Percentiles rank a stretch among this genome's conserved stretches.
Evolutionary conservation across 2,113 vertebrate species (phyloP).

Genomic region (Sylvietta virens): DNA sequence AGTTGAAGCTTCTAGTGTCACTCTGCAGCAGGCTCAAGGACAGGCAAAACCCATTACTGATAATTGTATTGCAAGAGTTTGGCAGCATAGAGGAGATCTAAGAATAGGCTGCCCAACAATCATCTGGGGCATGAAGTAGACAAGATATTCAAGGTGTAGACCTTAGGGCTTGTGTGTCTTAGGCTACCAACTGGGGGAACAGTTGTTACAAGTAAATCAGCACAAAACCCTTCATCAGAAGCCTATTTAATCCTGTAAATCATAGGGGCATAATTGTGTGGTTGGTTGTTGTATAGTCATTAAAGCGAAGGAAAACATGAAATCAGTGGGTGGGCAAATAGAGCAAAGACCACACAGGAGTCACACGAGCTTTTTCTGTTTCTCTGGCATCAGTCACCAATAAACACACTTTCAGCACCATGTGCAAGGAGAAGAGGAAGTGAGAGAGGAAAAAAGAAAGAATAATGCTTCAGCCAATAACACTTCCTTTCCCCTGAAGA

Average conservation of each 20-base stretch:
- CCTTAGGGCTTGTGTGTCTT: background rate
- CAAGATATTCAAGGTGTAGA: background rate
- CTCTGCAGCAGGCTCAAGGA: conserved; percentile 31
- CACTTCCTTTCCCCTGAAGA: background rate
- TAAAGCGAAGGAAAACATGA: background rate
- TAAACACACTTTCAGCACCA: background rate
- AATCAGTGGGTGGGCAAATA: background rate
- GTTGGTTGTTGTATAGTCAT: background rate
- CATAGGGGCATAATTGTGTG: background rate
- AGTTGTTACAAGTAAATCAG: background rate
- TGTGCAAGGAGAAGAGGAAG: background rate
- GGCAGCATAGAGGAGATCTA: background rate
- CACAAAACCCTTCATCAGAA: background rate
- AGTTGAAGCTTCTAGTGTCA: background rate
- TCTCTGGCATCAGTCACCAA: background rate
- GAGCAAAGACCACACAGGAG: background rate
- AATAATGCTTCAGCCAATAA: background rate
- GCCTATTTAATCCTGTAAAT: background rate
- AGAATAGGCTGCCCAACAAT: background rate
- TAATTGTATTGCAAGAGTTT: background rate
- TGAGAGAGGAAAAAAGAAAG: background rate
- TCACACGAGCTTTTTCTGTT: background rate
- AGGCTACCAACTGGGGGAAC: background rate
- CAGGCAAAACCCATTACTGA: background rate
- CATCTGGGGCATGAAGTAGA: background rate